Evolutionary conservation across 2,113 vertebrate species (phyloP), one percentile per base, ranked within the genome.

Genomic region (Triplophysa siluroides): DNA sequence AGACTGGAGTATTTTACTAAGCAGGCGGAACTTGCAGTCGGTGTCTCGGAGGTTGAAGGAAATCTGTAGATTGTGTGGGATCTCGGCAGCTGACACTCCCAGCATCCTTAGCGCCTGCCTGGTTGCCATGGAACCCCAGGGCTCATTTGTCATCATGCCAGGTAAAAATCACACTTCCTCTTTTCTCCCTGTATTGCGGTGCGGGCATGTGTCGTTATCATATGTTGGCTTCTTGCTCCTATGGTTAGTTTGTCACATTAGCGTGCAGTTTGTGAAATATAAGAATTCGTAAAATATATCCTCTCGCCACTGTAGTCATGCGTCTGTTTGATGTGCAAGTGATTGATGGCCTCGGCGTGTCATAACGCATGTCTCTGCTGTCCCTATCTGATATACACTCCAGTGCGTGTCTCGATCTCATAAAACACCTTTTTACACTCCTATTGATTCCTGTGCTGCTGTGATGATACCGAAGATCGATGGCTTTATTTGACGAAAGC

Each of bases 1-100:
- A 98, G 97, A 98, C 88, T 98, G 97, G 97, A 98, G 95, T 86
- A 95, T 96, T 91, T 92, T 98, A 91, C 91, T 98, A 89, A 98
- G 96, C 93, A 94, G 96, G 84, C 94, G 95, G 79, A 98, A 97
- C 83, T 94, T 98, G 78, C 97, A 97, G 88, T 98, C 95, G 2
- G 92, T 98, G 50, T 97, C 96, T 85, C 95, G 96, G 83, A 95
- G 95, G 54, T 93, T 98, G 61, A 98, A 98, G 88, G 97, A 98
- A 86, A 98, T 96, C 93, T 98, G 97, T 90, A 92, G 94, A 80
- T 98, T 98, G 96, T 98, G 97, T 60, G 96, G 96, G 7, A 98
- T 98, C 91, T 98, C 96, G 3, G 94, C 96, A 79, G 94, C 97
- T 6, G 96, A 98, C 88, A 98, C 96, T 85, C 97, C 96, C 86